phyloP scores from a whole-genome alignment of 2,797 vertebrate genomes.

The Bufotes viridis region DNA sequence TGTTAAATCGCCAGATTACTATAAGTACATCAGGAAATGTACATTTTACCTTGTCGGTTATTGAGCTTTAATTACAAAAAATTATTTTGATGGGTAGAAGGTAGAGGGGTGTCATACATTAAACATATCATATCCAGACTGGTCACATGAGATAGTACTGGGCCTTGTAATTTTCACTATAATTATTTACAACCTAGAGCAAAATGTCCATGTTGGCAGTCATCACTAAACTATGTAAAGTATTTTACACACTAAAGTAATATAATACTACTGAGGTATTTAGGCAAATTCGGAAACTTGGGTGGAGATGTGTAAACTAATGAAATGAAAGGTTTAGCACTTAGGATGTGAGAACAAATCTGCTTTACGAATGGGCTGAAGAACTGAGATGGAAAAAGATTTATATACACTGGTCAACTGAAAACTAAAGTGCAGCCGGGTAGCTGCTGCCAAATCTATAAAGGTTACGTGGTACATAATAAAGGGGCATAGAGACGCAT shows the following conservation, averaged over 20 bases:
- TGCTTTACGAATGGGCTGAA: neutral
- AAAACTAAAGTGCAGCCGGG: neutral
- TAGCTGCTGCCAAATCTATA: neutral
- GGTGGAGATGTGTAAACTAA: neutral
- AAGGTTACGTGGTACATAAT: neutral
- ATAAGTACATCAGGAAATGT: neutral
- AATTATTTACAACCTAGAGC: neutral
- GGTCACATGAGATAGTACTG: neutral
- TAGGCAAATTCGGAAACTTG: neutral
- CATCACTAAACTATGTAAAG: conserved; percentile 4
- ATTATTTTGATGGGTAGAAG: neutral
- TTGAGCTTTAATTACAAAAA: neutral
- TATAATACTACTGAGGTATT: conserved; percentile 13
- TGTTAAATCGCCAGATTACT: neutral
- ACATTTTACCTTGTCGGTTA: neutral
- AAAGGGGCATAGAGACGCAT: neutral
- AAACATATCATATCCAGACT: neutral
- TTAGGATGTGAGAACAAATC: neutral
- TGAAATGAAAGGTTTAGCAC: neutral
- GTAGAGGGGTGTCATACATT: neutral
- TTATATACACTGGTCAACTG: neutral
- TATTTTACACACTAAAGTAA: neutral
- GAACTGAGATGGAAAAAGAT: neutral
- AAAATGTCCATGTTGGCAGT: neutral
- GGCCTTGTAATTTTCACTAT: neutral